phyloP scores from a whole-genome alignment of 2,888 invertebrate species.

The Cyclophora albipunctata region DNA sequence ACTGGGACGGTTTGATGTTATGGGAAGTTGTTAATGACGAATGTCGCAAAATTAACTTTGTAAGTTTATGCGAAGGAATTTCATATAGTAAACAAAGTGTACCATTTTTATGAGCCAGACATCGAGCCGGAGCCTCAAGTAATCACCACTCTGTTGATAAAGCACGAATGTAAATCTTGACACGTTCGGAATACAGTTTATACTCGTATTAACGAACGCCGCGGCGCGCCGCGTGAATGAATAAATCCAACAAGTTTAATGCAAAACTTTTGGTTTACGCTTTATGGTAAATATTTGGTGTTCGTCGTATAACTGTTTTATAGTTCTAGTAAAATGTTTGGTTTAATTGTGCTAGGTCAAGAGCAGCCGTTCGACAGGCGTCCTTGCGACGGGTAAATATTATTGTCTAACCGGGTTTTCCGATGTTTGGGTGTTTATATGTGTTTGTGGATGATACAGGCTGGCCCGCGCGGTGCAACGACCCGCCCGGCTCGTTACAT shows the following conservation, averaged over 20 bases:
- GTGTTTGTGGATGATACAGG: slow-evolving; percentile 50
- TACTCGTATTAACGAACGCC: too few relatives aligned
- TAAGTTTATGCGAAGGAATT: too few relatives aligned
- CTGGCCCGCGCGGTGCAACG: slow-evolving; percentile 38
- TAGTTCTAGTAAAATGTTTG: slow-evolving; percentile 74
- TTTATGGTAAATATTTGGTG: slow-evolving; percentile 76
- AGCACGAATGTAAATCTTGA: too few relatives aligned
- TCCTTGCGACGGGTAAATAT: slow-evolving; percentile 73
- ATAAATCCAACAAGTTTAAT: slow-evolving; percentile 71
- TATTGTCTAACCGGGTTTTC: slow-evolving; percentile 74
- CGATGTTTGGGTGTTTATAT: slow-evolving; percentile 63
- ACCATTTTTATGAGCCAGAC: not conserved
- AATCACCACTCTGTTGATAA: too few relatives aligned
- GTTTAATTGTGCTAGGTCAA: slow-evolving; percentile 75
- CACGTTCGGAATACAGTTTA: too few relatives aligned
- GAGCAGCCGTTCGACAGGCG: slow-evolving; percentile 72
- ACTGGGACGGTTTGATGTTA: too few relatives aligned
- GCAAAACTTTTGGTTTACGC: slow-evolving; percentile 75
- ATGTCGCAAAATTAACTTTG: too few relatives aligned
- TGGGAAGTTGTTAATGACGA: too few relatives aligned
- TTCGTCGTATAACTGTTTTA: slow-evolving; percentile 73
- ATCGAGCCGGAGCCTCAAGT: too few relatives aligned
- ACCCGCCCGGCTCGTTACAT: slow-evolving; percentile 24
- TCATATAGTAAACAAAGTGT: too few relatives aligned
- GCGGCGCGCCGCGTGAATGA: slow-evolving; percentile 43